Evolutionary conservation across 2,888 invertebrate genomes (phyloP), one percentile per base, ranked within the genome.

Genomic region (Nomada flava): DNA sequence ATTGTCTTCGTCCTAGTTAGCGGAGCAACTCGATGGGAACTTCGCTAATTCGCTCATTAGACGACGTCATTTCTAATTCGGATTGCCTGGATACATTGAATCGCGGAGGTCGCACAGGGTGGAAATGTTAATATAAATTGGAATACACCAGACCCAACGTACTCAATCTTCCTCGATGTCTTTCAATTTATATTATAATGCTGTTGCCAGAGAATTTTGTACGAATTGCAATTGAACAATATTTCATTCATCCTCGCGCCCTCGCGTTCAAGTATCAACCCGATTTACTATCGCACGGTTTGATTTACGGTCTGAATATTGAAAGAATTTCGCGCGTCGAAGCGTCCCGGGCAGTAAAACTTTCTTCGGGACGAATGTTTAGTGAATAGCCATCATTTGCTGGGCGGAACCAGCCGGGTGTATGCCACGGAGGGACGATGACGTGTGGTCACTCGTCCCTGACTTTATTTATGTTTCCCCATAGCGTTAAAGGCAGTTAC

Each of bases 401-500:
- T 57, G 59, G 81, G 69, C 57, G 87, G 87, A 86, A 90, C 11
- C 88, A 87, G 88, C 83, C 15, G 44, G 26, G 67, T n/a, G 50
- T 69, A 62, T n/a, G 52, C 73, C 76, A 82, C 59, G 76, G 77
- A 71, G 74, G 63, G 76, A 73, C 84, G 80, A 86, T 84, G 87
- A 86, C 87, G 87, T 44, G 79, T 86, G 90, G 89, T 89, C 86
- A 88, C 84, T 88, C 89, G 90, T 86, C 91, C 91, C 90, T 91
- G 91, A 90, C 89, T 90, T 90, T 90, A 91, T 91, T 91, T 91
- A 91, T 90, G 91, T 91, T 91, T 91, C 91, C 91, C 91, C 90
- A 89, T 90, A 89, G 84, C 79, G 79, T 84, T 86, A 88, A 89
- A 89, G 85, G 83, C 88, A 87, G 85, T 90, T 89, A 89, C 87